Base-by-base conservation (phyloP, 2,113 vertebrate species). In the Sphyrna mokarran region DNA sequence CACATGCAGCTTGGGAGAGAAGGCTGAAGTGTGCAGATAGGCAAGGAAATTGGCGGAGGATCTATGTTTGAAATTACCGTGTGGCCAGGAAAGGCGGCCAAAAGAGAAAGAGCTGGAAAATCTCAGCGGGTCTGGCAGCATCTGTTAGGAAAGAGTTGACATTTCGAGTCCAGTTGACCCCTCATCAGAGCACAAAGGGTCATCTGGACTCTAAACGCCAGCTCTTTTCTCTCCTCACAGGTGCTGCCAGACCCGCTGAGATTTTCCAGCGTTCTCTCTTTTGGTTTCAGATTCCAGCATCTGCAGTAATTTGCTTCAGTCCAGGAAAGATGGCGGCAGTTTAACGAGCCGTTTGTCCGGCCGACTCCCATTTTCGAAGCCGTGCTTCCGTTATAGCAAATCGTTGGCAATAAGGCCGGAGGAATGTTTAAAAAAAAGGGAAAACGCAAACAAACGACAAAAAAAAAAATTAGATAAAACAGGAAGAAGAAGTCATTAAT, bases 371-470 rank as follows among this genome's bases (percentile, higher is more conserved):
- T 93, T 76, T 63, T 0, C 43, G 58, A 80, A 96, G 96, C 95
- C 18, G 89, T 96, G 96, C 96, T 86, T 96, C 95, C 66, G 0
- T 66, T 43, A 94, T 37, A 63, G 66, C 95, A 94, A 20, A 96
- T 86, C 29, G 13, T 96, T 96, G 96, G 96, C 96, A 96, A 8
- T 90, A 61, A 97, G 96, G 96, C 89, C 96, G 95, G 96, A 48
- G 33, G 66, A 96, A 96, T 26, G 23, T 95, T 96, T n/a, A n/a
- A n/a, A n/a, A 48, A 95, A 87, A 95, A 8, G 91, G 96, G 96
- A 96, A 9, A 68, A 68, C 13, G 16, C 66, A 68, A 63, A 68
- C 66, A 68, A 68, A 48, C 0, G 29, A 7, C n/a, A n/a, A 48
- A 48, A 48, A 48, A 87, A 87, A 26, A 29, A 54, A 54, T 54